A percentile compares a stretch with the other conserved stretches of the same genome.
Conservation (phyloP, 2,888 invertebrate genomes). For the Mactromeris polynyma region DNA sequence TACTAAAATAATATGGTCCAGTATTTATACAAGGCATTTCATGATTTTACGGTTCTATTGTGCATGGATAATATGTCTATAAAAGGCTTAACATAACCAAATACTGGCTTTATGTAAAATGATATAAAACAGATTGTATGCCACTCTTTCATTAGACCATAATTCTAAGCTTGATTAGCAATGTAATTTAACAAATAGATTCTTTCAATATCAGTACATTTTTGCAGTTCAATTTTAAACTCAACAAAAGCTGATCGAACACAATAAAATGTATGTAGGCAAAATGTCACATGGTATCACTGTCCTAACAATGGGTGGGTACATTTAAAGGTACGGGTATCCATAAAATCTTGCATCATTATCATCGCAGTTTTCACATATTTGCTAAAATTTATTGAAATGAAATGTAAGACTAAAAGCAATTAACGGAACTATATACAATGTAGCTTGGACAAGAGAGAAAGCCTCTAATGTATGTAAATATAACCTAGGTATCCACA, state of each 20-base stretch:
- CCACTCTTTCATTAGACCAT: constrained; percentile 14
- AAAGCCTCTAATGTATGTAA: no score
- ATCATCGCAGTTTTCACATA: constrained; percentile 31
- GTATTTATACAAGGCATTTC: constrained; percentile 42
- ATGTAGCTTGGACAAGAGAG: not conserved
- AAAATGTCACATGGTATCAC: not conserved
- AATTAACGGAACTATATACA: not conserved
- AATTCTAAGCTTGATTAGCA: constrained; percentile 29
- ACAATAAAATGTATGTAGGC: not conserved
- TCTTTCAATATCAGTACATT: constrained; percentile 22
- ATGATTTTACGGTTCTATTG: constrained; percentile 26
- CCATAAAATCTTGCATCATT: not conserved
- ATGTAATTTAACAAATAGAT: constrained; percentile 28
- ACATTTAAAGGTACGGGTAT: not conserved
- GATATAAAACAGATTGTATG: constrained; percentile 34
- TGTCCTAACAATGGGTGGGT: not conserved
- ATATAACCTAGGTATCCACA: not conserved
- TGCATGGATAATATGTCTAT: not conserved
- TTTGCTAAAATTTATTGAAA: constrained; percentile 27
- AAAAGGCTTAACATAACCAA: constrained; percentile 35
- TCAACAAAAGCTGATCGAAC: not conserved
- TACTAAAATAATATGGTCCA: constrained; percentile 45
- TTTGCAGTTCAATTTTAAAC: constrained; percentile 20
- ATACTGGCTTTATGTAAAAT: constrained; percentile 32
- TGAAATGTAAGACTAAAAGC: constrained; percentile 22